phyloP scores from a whole-genome alignment of 2,113 vertebrate species.

The Caretta caretta region DNA sequence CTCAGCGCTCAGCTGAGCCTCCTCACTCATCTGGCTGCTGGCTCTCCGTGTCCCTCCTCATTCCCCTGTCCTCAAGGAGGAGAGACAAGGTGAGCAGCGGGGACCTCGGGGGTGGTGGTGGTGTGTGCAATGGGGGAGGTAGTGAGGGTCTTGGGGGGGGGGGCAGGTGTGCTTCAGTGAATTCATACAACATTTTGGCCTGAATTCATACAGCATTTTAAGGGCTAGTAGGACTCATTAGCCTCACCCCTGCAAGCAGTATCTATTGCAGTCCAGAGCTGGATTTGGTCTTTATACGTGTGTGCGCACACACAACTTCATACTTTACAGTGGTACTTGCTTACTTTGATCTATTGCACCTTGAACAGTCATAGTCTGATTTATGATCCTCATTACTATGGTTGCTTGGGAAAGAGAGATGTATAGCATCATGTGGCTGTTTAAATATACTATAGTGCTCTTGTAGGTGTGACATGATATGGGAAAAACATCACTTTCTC shows the following conservation, averaged over 20 bases:
- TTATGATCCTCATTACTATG: not conserved
- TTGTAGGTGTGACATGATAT: not conserved
- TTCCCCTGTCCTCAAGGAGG: too few relatives aligned
- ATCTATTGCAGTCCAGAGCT: not conserved
- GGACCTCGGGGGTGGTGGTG: too few relatives aligned
- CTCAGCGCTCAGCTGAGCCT: too few relatives aligned
- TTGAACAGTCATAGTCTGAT: not conserved
- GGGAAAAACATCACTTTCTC: not conserved
- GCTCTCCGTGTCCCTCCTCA: too few relatives aligned
- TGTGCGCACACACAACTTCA: not conserved
- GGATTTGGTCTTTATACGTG: not conserved
- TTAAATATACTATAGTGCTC: not conserved
- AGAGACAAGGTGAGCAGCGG: too few relatives aligned
- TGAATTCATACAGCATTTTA: not conserved
- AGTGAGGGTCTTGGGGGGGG: not conserved
- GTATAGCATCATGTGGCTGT: not conserved
- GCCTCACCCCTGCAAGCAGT: accelerated
- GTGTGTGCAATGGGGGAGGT: too few relatives aligned
- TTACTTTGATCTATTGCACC: not conserved
- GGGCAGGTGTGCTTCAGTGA: not conserved
- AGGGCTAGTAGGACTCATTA: not conserved
- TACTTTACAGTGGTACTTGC: not conserved
- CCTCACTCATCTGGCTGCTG: too few relatives aligned
- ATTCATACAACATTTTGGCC: not conserved
- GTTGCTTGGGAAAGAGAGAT: not conserved